Evolutionary conservation across 1,140 invertebrate genomes (phyloP).

Genomic region (Tetramorium parvispinum): DNA sequence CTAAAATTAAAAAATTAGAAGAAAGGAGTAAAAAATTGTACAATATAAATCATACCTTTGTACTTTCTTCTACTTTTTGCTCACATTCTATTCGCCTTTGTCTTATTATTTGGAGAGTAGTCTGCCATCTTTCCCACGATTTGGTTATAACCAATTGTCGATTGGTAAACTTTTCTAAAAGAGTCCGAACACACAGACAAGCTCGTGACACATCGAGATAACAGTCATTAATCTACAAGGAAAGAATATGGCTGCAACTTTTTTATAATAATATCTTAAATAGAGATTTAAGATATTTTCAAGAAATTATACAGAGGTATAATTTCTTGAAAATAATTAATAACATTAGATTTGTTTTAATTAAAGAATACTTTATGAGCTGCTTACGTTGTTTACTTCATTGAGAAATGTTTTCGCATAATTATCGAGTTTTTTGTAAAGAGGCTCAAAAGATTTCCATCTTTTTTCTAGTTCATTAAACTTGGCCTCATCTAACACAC

Average conservation of each 20-base stretch:
- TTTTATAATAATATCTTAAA: background rate
- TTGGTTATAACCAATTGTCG: slow-evolving; percentile 89
- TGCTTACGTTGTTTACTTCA: slow-evolving; percentile 87
- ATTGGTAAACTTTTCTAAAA: slow-evolving; percentile 90
- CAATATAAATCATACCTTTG: slow-evolving; percentile 86
- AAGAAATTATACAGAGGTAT: too few species aligned
- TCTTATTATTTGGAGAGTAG: slow-evolving; percentile 88
- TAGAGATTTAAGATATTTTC: too few species aligned
- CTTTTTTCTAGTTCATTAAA: slow-evolving; percentile 87
- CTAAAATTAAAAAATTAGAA: background rate
- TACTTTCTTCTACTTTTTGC: slow-evolving; percentile 90
- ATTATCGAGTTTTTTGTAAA: slow-evolving; percentile 87
- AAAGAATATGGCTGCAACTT: slow-evolving; percentile 61
- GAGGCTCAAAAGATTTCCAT: slow-evolving; percentile 88
- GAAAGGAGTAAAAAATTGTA: background rate
- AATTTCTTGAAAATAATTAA: background rate
- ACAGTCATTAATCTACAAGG: slow-evolving; percentile 89
- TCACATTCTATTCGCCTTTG: slow-evolving; percentile 90
- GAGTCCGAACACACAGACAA: slow-evolving; percentile 89
- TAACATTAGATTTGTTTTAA: background rate
- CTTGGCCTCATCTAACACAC: slow-evolving; percentile 86
- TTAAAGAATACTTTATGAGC: background rate
- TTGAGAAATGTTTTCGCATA: slow-evolving; percentile 90
- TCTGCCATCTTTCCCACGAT: slow-evolving; percentile 90
- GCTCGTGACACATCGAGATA: slow-evolving; percentile 91